Conservation (phyloP, 2,888 invertebrate genomes). For the Eupithecia dodoneata region DNA sequence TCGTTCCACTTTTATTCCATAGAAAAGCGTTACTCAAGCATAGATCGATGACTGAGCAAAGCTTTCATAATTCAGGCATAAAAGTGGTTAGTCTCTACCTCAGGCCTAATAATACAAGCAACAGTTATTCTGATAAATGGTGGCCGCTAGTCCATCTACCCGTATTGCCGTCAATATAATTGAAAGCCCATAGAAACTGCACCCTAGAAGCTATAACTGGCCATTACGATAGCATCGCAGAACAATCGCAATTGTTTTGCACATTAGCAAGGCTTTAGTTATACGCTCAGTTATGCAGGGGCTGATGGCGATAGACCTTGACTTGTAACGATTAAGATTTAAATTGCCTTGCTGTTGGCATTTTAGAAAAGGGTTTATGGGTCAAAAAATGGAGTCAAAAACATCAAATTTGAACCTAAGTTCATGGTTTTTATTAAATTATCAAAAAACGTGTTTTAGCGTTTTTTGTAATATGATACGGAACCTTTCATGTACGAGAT, state of each 20-base stretch:
- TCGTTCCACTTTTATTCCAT: too few relatives aligned
- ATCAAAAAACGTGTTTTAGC: too few relatives aligned
- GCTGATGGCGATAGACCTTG: constrained; percentile 9
- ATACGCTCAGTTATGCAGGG: constrained; percentile 7
- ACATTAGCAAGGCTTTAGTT: constrained; percentile 38
- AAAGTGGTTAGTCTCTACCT: background rate
- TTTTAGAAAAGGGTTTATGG: background rate
- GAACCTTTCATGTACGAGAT: too few relatives aligned
- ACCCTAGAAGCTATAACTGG: constrained; percentile 34
- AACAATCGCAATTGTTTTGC: constrained; percentile 43
- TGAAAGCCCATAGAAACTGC: constrained; percentile 14
- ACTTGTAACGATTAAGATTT: background rate
- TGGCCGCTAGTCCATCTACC: background rate
- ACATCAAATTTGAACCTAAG: too few relatives aligned
- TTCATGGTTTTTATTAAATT: too few relatives aligned
- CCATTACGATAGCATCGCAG: constrained; percentile 43
- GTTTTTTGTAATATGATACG: too few relatives aligned
- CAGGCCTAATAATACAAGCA: background rate
- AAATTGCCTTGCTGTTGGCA: background rate
- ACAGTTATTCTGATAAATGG: background rate
- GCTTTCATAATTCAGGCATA: too few relatives aligned
- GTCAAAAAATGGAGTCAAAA: too few relatives aligned
- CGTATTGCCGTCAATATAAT: constrained; percentile 6
- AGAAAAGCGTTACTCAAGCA: too few relatives aligned
- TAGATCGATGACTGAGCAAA: too few relatives aligned